Conservation (phyloP, 2,797 vertebrate genomes). For the Xenentodon cancila region DNA sequence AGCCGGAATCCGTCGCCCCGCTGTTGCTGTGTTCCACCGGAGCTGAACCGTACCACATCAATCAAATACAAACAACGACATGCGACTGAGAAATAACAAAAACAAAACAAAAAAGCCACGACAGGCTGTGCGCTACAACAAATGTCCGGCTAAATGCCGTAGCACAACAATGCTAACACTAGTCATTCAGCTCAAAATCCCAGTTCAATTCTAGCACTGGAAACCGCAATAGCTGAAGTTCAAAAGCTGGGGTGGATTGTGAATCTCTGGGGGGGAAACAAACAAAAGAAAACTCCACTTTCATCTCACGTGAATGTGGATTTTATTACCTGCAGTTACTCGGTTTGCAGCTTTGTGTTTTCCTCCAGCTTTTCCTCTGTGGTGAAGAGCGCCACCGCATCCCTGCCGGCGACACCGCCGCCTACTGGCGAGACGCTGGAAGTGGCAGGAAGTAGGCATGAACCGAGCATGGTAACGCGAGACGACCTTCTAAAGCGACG, state of each 20-base stretch:
- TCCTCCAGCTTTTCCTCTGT: conserved; percentile 48
- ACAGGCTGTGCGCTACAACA: no score
- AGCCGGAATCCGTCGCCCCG: conserved; percentile 1
- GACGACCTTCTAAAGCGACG: background rate
- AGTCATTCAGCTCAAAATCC: conserved; percentile 32
- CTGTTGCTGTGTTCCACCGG: background rate
- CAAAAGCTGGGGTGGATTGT: background rate
- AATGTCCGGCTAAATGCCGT: background rate
- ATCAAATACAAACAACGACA: background rate
- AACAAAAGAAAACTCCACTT: background rate
- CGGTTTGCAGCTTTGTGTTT: conserved; percentile 25
- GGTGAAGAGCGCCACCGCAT: conserved; percentile 7
- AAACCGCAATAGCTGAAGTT: no score
- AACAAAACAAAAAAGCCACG: background rate
- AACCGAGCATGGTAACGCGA: no score
- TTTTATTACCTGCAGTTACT: conserved; percentile 37
- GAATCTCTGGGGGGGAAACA: background rate
- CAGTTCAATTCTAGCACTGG: background rate
- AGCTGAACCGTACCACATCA: background rate
- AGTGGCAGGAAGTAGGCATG: conserved; percentile 49
- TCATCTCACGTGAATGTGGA: background rate
- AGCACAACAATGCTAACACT: conserved; percentile 48
- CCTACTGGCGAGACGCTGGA: background rate
- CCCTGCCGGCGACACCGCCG: conserved; percentile 30
- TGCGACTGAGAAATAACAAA: background rate